Percentiles rank a stretch among this genome's conserved stretches.
Conservation (phyloP, 2,113 vertebrate species). For the Arvicanthis niloticus region DNA sequence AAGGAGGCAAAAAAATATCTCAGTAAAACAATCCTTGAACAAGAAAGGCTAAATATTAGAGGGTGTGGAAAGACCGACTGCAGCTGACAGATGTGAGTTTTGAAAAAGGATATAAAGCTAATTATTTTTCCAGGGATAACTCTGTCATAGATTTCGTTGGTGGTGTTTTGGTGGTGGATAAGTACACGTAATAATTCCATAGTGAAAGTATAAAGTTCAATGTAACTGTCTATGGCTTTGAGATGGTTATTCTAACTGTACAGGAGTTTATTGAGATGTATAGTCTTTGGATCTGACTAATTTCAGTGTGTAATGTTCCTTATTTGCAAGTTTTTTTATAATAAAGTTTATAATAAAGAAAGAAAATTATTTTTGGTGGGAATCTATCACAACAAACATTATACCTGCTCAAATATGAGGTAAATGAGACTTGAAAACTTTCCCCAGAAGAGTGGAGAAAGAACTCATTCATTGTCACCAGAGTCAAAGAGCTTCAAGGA, state of each 20-base stretch:
- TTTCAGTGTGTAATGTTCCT: background rate
- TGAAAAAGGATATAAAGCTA: background rate
- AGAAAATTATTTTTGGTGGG: background rate
- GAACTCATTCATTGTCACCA: background rate
- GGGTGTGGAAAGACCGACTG: accelerated
- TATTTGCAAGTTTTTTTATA: background rate
- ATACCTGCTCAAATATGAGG: background rate
- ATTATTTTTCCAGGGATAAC: background rate
- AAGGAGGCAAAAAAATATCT: background rate
- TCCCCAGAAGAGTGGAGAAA: background rate
- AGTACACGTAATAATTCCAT: background rate
- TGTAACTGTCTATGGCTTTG: background rate
- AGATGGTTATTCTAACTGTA: background rate
- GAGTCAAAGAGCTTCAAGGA: background rate
- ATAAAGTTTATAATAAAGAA: background rate
- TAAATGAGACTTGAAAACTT: background rate
- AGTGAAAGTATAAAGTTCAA: background rate
- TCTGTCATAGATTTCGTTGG: too few species aligned
- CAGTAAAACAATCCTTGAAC: background rate
- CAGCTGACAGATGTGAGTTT: too few species aligned
- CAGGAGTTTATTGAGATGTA: background rate
- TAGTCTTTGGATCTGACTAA: background rate
- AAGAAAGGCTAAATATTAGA: background rate
- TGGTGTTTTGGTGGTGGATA: background rate
- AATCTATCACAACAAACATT: background rate